Evolutionary conservation across 2,888 invertebrate genomes (phyloP).

Genomic region (Dastarcus helophoroides): DNA sequence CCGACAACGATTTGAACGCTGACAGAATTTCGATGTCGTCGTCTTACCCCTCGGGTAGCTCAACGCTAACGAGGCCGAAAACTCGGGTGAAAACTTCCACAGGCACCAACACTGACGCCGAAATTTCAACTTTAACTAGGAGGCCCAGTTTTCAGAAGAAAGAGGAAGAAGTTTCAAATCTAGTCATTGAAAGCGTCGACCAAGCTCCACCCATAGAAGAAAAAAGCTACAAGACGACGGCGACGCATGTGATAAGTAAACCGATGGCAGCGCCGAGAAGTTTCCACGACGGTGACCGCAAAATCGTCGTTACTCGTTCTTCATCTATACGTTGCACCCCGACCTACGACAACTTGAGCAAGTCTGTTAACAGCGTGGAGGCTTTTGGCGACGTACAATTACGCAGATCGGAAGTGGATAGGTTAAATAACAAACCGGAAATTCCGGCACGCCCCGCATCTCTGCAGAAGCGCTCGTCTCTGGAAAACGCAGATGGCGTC

Average conservation of each 20-base stretch:
- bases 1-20: slow-evolving; percentile 25
- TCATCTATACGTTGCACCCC: slow-evolving; percentile 13
- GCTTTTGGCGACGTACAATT: slow-evolving; percentile 39
- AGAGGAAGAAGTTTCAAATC: slow-evolving; percentile 4
- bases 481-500: slow-evolving; percentile 31
- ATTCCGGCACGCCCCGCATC: slow-evolving; percentile 71
- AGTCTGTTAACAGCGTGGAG: slow-evolving; percentile 12
- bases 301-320: slow-evolving; percentile 10
- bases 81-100: slow-evolving; percentile 34
- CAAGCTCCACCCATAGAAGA: slow-evolving; percentile 34
- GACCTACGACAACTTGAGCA: slow-evolving; percentile 9
- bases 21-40: slow-evolving; percentile 11
- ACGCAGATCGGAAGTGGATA: slow-evolving; percentile 37
- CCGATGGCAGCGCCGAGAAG: slow-evolving; percentile 46
- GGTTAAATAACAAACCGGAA: slow-evolving; percentile 59
- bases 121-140: slow-evolving; percentile 2
- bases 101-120: slow-evolving; percentile 23
- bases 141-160: slow-evolving; percentile 9
- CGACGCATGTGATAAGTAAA: slow-evolving; percentile 24
- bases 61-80: slow-evolving; percentile 46
- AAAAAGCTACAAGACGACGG: slow-evolving; percentile 23
- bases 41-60: slow-evolving; percentile 39
- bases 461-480: slow-evolving; percentile 28
- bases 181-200: background rate
- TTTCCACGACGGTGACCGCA: slow-evolving; percentile 5